Evolutionary conservation across 2,888 invertebrate species (phyloP), one percentile per base, ranked within the genome.

Genomic region (Drosophila histrio): DNA sequence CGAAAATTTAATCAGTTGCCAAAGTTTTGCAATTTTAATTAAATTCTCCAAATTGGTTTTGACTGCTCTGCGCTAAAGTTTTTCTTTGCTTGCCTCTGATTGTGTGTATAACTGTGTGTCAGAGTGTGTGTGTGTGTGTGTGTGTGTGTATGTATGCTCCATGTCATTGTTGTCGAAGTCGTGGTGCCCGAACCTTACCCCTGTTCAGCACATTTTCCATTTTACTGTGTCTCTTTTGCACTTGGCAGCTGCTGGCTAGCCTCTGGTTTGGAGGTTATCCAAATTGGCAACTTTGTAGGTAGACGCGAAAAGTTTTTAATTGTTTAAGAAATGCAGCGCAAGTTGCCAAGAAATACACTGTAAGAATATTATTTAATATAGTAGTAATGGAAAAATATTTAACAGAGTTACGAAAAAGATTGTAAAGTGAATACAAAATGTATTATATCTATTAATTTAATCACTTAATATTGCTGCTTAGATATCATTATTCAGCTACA

Each of bases 21-120:
- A 89, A 84, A 89, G 87, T 89, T 90, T 90, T 90, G 89, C 89
- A 89, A 89, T 89, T 89, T 90, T 89, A 90, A 89, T 89, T 89
- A 89, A 89, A 90, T 89, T 89, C 87, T 90, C 87, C 89, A 89
- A 89, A 89, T 89, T 89, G 90, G 89, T 89, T 90, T 89, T 86
- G 86, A 88, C 85, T 84, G 80, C 87, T 81, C 77, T 76, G 79
- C 84, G 81, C 88, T 79, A 80, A 85, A 85, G 84, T 86, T 88
- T 83, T 87, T 68, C 86, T 67, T 82, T 66, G 28, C 57, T 44
- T 57, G 59, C 49, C 59, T 60, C 19, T 62, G 39, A 21, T 39
- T 34, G 41, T 28, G 11, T 24, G 15, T 50, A 28, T 52, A 28
- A 46, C 54, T 47, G 39, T 53, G 28, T 22, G 36, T 21, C n/a